Conservation (phyloP, 2,888 invertebrate species). For the Bimastos eiseni region DNA sequence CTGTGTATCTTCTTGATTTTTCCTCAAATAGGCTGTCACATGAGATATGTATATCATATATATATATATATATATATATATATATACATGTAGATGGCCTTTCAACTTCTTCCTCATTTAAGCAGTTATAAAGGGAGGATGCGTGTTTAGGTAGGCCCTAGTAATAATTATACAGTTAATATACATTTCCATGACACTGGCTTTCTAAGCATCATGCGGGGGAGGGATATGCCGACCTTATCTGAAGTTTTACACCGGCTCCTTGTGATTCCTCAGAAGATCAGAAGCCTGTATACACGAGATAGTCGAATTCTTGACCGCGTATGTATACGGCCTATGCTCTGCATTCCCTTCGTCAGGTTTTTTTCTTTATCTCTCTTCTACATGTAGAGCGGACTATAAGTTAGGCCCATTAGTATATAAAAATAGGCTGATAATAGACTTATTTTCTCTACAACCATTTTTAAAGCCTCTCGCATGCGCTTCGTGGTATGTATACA, state of each 20-base stretch:
- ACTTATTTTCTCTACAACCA: neutral
- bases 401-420: neutral
- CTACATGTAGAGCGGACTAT: neutral
- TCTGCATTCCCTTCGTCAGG: neutral
- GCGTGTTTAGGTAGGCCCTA: no score
- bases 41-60: no score
- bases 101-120: no score
- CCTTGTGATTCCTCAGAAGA: neutral
- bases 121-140: no score
- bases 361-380: neutral
- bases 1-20: no score
- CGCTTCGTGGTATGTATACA: neutral
- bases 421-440: neutral
- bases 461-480: neutral
- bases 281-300: neutral
- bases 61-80: no score
- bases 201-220: neutral
- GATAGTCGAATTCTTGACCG: slow-evolving; percentile 13
- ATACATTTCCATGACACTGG: neutral
- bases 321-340: neutral
- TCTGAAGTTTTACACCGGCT: neutral
- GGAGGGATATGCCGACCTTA: neutral
- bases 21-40: no score
- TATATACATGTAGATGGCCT: no score
- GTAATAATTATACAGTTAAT: no score